Evolutionary conservation across 2,888 invertebrate species (phyloP).

Genomic region (Aspidiotus rigidus): DNA sequence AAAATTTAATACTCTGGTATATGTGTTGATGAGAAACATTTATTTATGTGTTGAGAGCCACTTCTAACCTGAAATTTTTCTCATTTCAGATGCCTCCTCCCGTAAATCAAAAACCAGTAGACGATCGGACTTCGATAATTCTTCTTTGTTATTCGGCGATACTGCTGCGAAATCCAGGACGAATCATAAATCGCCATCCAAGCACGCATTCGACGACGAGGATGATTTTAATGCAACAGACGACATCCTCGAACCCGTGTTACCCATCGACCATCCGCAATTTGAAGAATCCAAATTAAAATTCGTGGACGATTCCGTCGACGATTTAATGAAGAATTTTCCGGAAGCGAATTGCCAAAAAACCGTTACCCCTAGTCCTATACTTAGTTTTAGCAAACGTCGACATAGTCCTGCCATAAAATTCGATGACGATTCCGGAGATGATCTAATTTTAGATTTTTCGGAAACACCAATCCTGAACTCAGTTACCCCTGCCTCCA

Average conservation of each 20-base stretch:
- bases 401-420: too few relatives aligned
- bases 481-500: too few relatives aligned
- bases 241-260: too few relatives aligned
- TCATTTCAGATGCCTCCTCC: background rate
- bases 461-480: background rate
- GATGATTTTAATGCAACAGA: background rate
- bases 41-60: background rate
- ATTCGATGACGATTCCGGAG: background rate
- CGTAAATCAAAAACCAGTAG: background rate
- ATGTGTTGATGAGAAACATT: too few relatives aligned
- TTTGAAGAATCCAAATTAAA: too few relatives aligned
- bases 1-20: too few relatives aligned
- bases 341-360: too few relatives aligned
- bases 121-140: background rate
- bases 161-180: background rate
- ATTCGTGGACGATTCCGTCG: too few relatives aligned
- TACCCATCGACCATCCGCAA: too few relatives aligned
- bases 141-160: background rate
- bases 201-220: background rate
- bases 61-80: background rate
- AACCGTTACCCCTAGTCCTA: too few relatives aligned
- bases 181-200: background rate
- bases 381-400: too few relatives aligned
- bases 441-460: constrained; percentile 21
- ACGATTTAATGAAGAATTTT: too few relatives aligned